phyloP scores from a whole-genome alignment of 2,888 invertebrate genomes.

The Encarsia formosa region DNA sequence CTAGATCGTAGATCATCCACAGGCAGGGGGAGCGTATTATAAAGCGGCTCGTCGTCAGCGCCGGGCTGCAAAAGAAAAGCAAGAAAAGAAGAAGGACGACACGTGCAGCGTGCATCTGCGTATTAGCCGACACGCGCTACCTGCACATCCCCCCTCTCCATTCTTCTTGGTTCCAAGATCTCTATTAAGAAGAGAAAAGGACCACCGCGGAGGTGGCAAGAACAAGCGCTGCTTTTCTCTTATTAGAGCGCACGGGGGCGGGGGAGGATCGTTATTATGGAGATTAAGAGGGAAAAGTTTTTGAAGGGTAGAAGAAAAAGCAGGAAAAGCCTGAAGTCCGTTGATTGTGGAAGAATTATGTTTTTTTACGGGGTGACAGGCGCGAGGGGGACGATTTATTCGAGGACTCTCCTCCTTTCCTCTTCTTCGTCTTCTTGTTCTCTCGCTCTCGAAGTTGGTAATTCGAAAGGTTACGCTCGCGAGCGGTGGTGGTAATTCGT shows the following conservation, averaged over 20 bases:
- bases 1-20: slow-evolving; percentile 23
- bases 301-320: no score
- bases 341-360: slow-evolving; percentile 25
- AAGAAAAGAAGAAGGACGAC: background rate
- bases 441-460: no score
- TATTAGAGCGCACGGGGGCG: no score
- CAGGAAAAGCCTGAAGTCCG: no score
- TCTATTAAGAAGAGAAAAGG: no score
- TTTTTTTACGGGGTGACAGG: slow-evolving; percentile 16
- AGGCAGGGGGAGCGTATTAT: background rate
- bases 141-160: no score
- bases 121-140: no score
- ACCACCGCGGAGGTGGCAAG: no score
- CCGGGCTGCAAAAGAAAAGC: background rate
- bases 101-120: no score
- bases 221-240: no score
- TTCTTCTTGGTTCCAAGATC: no score
- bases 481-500: slow-evolving; percentile 14
- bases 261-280: slow-evolving; percentile 18
- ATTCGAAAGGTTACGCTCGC: slow-evolving; percentile 18
- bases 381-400: slow-evolving; percentile 18
- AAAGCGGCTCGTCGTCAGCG: background rate
- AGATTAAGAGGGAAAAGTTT: slow-evolving; percentile 23
- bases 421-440: no score
- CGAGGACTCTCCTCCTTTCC: slow-evolving; percentile 2